Evolutionary conservation across 2,888 invertebrate genomes (phyloP), one percentile per base, ranked within the genome.

Genomic region (Drosophila neutralis): DNA sequence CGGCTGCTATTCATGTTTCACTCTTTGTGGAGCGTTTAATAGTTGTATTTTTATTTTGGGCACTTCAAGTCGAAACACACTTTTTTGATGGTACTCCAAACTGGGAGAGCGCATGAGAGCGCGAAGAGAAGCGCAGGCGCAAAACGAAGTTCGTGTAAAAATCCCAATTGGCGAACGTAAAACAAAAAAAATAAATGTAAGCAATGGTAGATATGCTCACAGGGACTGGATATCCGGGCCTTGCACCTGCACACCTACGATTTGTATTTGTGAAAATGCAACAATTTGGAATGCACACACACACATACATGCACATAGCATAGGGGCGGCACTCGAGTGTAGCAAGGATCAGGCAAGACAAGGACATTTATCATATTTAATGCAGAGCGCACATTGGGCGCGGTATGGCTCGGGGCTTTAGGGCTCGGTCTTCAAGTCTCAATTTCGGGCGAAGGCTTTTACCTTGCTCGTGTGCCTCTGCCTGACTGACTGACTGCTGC

Each of bases 301-400:
- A 36, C 56, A 56, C 65, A 42, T 18, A 56, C 15, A 60, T 45
- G 61, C 38, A 40, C n/a, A 21, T 8, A 40, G 18, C 31, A 5
- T n/a, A 38, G 13, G 56, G 38, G 38, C 24, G 35, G 38, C 57
- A 40, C 56, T 51, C 29, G 62, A 48, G 21, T 15, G 58, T 52
- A 53, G 51, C 21, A 67, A 68, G 69, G 80, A 80, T 70, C 70
- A 66, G 62, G 57, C 74, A 56, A 64, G 64, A 57, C 78, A 56
- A 60, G 52, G 54, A 74, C 69, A 75, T 54, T 65, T 58, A 66
- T 76, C 77, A 82, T 85, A 75, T 78, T 78, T 83, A 87, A 85
- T 86, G 79, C 82, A 76, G 72, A 84, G 89, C 83, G 83, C 83
- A 75, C 89, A 86, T 83, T 76, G 90, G 87, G 90, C 89, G 87